Evolutionary conservation across 2,797 vertebrate genomes (phyloP), one percentile per base, ranked within the genome.

Genomic region (Tokudaia tokunoshimensis): DNA sequence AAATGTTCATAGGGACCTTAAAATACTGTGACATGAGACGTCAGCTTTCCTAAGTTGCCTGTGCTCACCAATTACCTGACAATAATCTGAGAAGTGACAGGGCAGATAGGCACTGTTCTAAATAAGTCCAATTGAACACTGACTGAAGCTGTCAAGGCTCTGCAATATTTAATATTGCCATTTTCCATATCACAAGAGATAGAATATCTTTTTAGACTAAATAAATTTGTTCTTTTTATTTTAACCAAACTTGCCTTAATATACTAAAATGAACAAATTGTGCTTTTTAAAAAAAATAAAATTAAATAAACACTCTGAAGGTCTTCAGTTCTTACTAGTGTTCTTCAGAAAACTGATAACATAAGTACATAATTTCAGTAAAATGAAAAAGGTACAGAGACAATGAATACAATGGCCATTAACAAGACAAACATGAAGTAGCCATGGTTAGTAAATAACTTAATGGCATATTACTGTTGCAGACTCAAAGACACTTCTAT

Each of bases 201-300:
- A 72, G 70, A 15, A 0, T 6, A 34, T 22, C 0, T 59, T 91
- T 88, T 14, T 81, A 7, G 29, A 59, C 11, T 76, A 82, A 87
- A 83, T 87, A 37, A 15, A 41, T 47, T 80, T 3, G 2, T 6
- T 92, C 76, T 79, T 5, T 79, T 61, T 81, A 84, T 78, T 94
- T 79, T 82, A 92, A 87, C 12, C 5, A 70, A 92, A 89, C n/a
- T 91, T 44, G 79, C 19, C 24, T 67, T 63, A 85, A 87, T 67
- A 61, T 22, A 76, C 63, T 79, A 80, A 91, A 91, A 76, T 76
- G 19, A 93, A 83, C 52, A 76, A 37, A 65, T 59, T 44, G 57
- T 1, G 14, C 72, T 76, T 50, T 14, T 72, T 9, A 63, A 61
- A 61, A 31, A 82, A 91, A 90, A 6, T n/a, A 55, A 75, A 92